Percentiles rank a stretch among this genome's conserved stretches.
Conservation (phyloP, 2,888 invertebrate species). For the Muscina levida region DNA sequence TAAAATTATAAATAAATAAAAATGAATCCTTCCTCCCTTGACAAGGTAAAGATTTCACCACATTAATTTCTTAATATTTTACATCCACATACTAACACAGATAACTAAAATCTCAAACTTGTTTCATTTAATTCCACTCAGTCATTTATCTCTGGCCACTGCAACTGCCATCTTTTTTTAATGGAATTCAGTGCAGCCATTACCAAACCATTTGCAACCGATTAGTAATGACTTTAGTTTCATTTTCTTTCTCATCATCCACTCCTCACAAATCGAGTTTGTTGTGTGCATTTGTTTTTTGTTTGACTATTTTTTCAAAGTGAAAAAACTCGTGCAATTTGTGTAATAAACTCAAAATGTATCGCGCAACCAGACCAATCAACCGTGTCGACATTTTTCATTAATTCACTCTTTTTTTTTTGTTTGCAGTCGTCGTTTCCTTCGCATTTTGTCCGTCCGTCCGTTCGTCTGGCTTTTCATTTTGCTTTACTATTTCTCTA, state of each 20-base stretch:
- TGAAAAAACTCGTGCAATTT: constrained; percentile 52
- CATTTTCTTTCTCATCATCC: constrained; percentile 2
- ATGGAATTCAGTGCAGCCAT: too few relatives aligned
- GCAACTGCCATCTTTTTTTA: too few relatives aligned
- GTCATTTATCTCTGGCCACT: too few relatives aligned
- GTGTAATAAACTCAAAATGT: constrained; percentile 44
- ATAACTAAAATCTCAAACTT: too few relatives aligned
- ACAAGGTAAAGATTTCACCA: too few relatives aligned
- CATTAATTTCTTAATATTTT: too few relatives aligned
- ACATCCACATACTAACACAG: too few relatives aligned
- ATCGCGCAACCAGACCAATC: constrained; percentile 46
- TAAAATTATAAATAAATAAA: too few relatives aligned
- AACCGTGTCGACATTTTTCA: constrained; percentile 56
- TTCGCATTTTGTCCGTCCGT: neutral
- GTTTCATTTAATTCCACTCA: too few relatives aligned
- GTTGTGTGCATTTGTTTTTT: neutral
- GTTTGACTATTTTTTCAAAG: constrained; percentile 35
- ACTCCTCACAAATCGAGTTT: neutral
- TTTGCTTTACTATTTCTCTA: constrained; percentile 1
- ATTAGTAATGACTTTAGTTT: constrained; percentile 39
- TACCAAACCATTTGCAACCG: constrained; percentile 8
- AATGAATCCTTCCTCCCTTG: too few relatives aligned
- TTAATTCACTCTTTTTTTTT: constrained; percentile 40
- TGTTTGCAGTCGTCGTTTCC: neutral
- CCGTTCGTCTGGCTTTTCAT: neutral